Base-by-base conservation (phyloP, 2,113 vertebrate species). In the Herpailurus yagouaroundi region DNA sequence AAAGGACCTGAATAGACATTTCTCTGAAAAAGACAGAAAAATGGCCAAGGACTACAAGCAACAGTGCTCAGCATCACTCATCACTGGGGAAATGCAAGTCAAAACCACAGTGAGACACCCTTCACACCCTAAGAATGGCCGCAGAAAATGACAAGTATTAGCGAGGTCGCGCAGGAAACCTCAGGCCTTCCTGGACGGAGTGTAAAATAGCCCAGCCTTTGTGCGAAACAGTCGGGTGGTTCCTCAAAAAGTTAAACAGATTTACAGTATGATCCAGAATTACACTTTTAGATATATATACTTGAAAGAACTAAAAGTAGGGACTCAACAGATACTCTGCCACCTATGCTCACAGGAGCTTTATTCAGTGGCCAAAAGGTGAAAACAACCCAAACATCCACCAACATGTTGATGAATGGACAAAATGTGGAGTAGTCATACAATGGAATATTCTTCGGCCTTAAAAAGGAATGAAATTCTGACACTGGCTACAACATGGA, bases 401-500 rank as follows among this genome's bases (percentile, higher is more conserved):
- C 14, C 69, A 66, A 64, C 10, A 64, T 60, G 57, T 60, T 60
- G 41, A 83, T 16, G 27, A 91, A 88, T 0, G 4, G 23, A 66
- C 45, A 74, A 64, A 86, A 74, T 15, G 5, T 45, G 31, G 18
- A 45, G 23, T 18, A 45, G 15, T 45, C 52, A 86, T 36, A 57
- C 15, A 80, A 38, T 0, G 36, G 33, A 80, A 33, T 57, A 90
- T 41, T 38, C 69, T 13, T 55, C 55, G 91, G 52, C 29, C 38
- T 92, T 89, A 80, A 89, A 84, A 79, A 91, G n/a, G 25, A 91
- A 94, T n/a, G 16, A 66, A 92, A 96, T 60, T 73, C 23, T 89
- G 55, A 89, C 71, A 89, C 64, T 68, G 52, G 89, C n/a, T 63
- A 33, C 50, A 84, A 79, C 27, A 89, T n/a, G 50, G 19, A 71